phyloP scores from a whole-genome alignment of 2,797 vertebrate genomes.

The Tokudaia tokunoshimensis region DNA sequence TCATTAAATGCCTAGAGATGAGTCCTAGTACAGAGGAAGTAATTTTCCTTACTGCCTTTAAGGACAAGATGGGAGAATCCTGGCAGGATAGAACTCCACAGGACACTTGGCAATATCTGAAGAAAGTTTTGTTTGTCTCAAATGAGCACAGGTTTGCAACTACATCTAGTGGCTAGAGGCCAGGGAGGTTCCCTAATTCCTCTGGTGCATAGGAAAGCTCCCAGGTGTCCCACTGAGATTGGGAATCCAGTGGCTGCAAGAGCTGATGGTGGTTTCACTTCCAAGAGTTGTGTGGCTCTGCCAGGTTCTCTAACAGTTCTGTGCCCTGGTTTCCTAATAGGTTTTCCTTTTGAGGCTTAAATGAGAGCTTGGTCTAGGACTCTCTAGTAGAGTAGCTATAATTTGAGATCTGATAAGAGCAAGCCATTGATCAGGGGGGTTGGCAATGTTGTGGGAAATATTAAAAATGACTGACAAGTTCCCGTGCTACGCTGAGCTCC shows the following conservation, averaged over 20 bases:
- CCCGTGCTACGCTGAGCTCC: too few species aligned
- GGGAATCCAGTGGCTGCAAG: neutral
- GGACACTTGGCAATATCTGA: neutral
- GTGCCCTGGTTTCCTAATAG: neutral
- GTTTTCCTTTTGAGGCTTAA: neutral
- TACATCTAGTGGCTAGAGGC: neutral
- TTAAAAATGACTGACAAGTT: too few species aligned
- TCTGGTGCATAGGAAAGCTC: neutral
- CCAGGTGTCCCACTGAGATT: neutral
- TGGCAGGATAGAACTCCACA: neutral
- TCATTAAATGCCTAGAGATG: constrained; percentile 16
- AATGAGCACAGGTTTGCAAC: neutral
- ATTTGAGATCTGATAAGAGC: neutral
- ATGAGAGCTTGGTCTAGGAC: neutral
- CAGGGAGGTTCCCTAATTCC: neutral
- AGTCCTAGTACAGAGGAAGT: neutral
- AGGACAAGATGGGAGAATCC: neutral
- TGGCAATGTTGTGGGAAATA: neutral
- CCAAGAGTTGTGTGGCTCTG: neutral
- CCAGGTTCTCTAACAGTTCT: neutral
- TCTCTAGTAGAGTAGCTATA: neutral
- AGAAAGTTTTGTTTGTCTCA: neutral
- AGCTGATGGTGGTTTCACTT: neutral
- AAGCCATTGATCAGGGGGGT: neutral
- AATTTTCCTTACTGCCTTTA: neutral